A percentile compares a stretch with the other conserved stretches of the same genome.
Evolutionary conservation across 2,888 invertebrate species (phyloP).

Genomic region (Microchrysa polita): DNA sequence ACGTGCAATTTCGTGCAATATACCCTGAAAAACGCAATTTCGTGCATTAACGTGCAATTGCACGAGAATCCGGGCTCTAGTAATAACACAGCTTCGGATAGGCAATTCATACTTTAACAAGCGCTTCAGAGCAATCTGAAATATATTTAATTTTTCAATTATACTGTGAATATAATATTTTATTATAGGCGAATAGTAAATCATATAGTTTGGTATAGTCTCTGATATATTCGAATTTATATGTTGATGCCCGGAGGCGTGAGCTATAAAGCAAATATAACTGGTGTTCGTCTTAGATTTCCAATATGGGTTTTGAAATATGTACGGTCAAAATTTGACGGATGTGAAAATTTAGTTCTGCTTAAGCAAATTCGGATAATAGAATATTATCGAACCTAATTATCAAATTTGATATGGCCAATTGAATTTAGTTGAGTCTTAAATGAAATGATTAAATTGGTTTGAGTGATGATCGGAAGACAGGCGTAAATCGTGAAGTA

Average conservation of each 20-base stretch:
- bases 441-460: no score
- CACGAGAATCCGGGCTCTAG: no score
- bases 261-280: no score
- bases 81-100: no score
- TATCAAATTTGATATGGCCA: background rate
- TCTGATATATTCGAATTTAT: no score
- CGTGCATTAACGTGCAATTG: no score
- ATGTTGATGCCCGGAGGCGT: no score
- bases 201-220: background rate
- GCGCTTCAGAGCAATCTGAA: background rate
- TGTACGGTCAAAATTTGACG: background rate
- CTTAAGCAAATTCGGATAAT: conserved; percentile 2
- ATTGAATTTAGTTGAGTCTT: background rate
- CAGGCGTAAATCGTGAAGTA: no score
- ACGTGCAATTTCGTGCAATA: no score
- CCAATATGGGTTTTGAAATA: background rate
- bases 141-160: conserved; percentile 11
- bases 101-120: no score
- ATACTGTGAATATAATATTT: background rate
- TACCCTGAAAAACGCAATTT: no score
- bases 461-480: no score
- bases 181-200: background rate
- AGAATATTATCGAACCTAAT: conserved; percentile 8
- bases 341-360: background rate
- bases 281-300: background rate